Conservation (phyloP, 1,140 invertebrate genomes). For the Lepidurus packardi region DNA sequence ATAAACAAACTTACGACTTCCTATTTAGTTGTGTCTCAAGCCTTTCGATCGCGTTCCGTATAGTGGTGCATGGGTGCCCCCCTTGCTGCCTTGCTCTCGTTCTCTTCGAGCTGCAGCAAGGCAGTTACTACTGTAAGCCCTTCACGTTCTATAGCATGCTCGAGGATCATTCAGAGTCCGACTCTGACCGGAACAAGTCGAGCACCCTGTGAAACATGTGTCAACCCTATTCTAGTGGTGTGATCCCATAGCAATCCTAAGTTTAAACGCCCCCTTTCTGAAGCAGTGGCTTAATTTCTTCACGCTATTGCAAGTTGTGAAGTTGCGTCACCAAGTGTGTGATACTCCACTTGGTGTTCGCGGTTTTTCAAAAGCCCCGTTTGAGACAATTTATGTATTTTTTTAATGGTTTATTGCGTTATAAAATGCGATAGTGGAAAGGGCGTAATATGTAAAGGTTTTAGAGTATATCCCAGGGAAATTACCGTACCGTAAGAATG, state of each 20-base stretch:
- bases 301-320: background rate
- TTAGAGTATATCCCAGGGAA: no score
- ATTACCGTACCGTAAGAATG: no score
- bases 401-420: no score
- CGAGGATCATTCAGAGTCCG: constrained; percentile 11
- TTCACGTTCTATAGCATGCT: constrained; percentile 14
- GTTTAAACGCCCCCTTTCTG: background rate
- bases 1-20: background rate
- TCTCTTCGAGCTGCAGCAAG: background rate
- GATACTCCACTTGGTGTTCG: no score
- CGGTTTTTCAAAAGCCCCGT: no score
- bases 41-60: background rate
- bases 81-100: background rate
- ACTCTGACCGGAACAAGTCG: constrained; percentile 12
- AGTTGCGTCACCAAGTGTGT: no score
- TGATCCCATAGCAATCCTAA: background rate
- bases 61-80: constrained; percentile 3
- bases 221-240: background rate
- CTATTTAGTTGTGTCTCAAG: constrained; percentile 3
- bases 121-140: constrained; percentile 8
- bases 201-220: constrained; percentile 18
- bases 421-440: no score
- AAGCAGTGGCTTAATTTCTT: background rate
- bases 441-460: no score
- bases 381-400: no score